Percentiles rank a stretch among this genome's conserved stretches.
Conservation (phyloP, 1,140 invertebrate genomes). For the Agrilus planipennis region DNA sequence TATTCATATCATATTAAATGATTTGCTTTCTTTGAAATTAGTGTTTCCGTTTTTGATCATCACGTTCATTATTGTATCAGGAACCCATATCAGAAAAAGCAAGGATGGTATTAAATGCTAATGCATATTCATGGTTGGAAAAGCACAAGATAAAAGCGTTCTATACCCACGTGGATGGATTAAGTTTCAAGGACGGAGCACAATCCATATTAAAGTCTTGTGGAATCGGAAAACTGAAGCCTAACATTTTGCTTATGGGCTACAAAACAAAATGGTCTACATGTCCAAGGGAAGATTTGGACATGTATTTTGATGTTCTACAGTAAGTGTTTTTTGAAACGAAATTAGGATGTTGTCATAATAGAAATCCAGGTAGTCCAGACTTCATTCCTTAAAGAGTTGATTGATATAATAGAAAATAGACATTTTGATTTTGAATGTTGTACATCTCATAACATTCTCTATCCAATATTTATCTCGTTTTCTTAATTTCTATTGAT, state of each 20-base stretch:
- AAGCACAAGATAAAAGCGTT: conserved; percentile 84
- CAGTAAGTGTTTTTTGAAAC: conserved; percentile 63
- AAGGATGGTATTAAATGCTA: conserved; percentile 38
- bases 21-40: too few relatives aligned
- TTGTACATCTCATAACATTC: too few relatives aligned
- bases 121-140: conserved; percentile 69
- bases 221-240: conserved; percentile 79
- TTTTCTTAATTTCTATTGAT: too few relatives aligned
- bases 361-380: too few relatives aligned
- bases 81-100: conserved; percentile 31
- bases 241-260: conserved; percentile 84
- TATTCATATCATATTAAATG: too few relatives aligned
- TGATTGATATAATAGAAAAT: too few relatives aligned
- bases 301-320: conserved; percentile 83
- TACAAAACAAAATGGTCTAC: conserved; percentile 83
- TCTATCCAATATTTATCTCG: too few relatives aligned
- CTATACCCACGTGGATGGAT: conserved; percentile 72
- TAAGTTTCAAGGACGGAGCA: conserved; percentile 62
- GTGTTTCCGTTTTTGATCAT: too few relatives aligned
- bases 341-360: too few relatives aligned
- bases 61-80: too few relatives aligned
- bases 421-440: too few relatives aligned
- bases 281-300: conserved; percentile 55
- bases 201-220: conserved; percentile 63
- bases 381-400: too few relatives aligned